Percentiles rank a stretch among this genome's conserved stretches.
phyloP scores from a whole-genome alignment of 2,888 invertebrate genomes.

The Taphrorychus bicolor region DNA sequence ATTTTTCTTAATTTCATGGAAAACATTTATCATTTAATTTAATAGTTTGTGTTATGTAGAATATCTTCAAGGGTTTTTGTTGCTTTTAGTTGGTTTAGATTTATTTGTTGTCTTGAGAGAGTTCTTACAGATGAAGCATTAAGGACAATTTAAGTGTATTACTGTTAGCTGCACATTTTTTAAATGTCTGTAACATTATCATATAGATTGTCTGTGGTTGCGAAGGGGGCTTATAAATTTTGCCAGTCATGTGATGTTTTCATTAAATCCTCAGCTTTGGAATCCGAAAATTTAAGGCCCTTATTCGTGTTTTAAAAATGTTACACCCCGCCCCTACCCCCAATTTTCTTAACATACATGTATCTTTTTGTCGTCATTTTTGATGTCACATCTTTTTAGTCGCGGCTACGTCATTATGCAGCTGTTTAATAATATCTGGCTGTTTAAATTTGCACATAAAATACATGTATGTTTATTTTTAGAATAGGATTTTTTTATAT shows the following conservation, averaged over 20 bases:
- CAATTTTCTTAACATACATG: slow-evolving; percentile 10
- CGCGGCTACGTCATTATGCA: background rate
- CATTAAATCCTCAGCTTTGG: too few relatives aligned
- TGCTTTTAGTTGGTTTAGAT: background rate
- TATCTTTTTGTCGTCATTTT: background rate
- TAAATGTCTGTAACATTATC: slow-evolving; percentile 49
- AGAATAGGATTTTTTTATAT: slow-evolving; percentile 42
- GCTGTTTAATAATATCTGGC: background rate
- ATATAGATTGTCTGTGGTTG: slow-evolving; percentile 39
- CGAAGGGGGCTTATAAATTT: slow-evolving; percentile 15
- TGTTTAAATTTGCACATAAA: slow-evolving; percentile 14
- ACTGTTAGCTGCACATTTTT: slow-evolving; percentile 56
- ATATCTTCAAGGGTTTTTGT: background rate
- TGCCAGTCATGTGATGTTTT: background rate
- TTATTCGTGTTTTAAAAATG: slow-evolving; percentile 17
- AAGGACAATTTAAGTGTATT: slow-evolving; percentile 49
- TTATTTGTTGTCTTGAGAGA: slow-evolving; percentile 17
- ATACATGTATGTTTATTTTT: slow-evolving; percentile 43
- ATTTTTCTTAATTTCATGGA: too few relatives aligned
- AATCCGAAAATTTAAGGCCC: slow-evolving; percentile 4
- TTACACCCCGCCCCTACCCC: slow-evolving; percentile 12
- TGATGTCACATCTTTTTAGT: background rate
- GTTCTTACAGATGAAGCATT: slow-evolving; percentile 48
- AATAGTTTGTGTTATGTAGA: too few relatives aligned
- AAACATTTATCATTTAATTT: too few relatives aligned